Percentiles rank a stretch among this genome's conserved stretches.
Conservation (phyloP, 1,140 invertebrate genomes). For the Semibalanus balanoides region DNA sequence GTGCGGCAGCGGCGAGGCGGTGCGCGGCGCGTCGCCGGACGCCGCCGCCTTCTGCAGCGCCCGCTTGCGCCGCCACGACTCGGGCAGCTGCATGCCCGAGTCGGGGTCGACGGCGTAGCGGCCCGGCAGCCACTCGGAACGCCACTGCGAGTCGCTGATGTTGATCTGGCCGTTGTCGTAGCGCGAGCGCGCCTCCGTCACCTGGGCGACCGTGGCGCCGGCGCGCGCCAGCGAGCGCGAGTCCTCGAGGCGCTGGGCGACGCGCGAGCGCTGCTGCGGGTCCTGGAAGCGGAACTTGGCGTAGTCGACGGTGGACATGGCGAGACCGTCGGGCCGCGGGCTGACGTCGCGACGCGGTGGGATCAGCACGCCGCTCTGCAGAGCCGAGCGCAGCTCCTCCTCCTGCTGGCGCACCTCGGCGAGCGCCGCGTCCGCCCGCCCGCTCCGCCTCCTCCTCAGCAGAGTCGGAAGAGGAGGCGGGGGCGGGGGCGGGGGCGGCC, state of each 20-base stretch:
- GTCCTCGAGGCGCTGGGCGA: conserved; percentile 38
- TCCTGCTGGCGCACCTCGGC: conserved; percentile 14
- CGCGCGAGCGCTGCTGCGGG: conserved; percentile 35
- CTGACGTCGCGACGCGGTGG: conserved; percentile 13
- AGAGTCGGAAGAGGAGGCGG: conserved; percentile 13
- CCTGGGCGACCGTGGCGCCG: conserved; percentile 28
- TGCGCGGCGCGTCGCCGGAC: conserved; percentile 20
- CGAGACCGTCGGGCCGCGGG: conserved; percentile 31
- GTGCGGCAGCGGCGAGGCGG: conserved; percentile 39
- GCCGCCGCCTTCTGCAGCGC: conserved; percentile 23
- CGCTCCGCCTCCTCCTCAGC: conserved; percentile 23
- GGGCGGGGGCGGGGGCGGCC: conserved; percentile 16
- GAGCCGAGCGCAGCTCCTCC: conserved; percentile 4
- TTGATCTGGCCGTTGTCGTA: conserved; percentile 24
- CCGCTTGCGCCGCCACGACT: conserved; percentile 21
- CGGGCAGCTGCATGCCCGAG: conserved; percentile 15
- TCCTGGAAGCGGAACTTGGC: conserved; percentile 48
- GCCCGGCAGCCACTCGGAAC: conserved; percentile 23
- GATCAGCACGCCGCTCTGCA: conserved; percentile 5
- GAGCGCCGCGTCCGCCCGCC: conserved; percentile 15
- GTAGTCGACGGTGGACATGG: conserved; percentile 43
- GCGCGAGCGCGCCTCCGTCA: conserved; percentile 24
- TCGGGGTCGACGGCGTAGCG: conserved; percentile 25
- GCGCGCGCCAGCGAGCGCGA: conserved; percentile 33
- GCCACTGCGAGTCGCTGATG: conserved; percentile 19